phyloP scores from a whole-genome alignment of 2,888 invertebrate species.

The Phyllotreta cruciferae region DNA sequence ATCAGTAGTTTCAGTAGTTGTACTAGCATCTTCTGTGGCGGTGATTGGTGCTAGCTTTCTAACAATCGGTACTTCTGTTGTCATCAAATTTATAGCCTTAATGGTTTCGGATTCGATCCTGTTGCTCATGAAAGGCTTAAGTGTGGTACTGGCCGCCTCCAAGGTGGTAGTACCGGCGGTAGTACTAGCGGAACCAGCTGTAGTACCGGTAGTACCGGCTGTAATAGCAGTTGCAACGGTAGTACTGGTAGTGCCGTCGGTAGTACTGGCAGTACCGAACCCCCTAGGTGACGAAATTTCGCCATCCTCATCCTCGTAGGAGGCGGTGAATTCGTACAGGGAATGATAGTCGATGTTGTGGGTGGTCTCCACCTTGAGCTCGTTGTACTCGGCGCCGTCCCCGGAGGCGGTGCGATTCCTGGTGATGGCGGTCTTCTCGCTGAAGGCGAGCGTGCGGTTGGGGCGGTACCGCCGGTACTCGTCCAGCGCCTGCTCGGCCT shows the following conservation, averaged over 20 bases:
- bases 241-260: constrained; percentile 43
- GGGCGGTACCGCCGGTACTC: constrained; percentile 44
- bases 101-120: constrained; percentile 53
- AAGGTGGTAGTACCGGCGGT: too few species aligned
- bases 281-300: constrained; percentile 39
- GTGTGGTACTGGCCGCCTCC: too few species aligned
- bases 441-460: constrained; percentile 48
- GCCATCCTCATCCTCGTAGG: constrained; percentile 42
- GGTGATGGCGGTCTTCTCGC: constrained; percentile 47
- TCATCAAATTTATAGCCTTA: constrained; percentile 40
- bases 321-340: constrained; percentile 65
- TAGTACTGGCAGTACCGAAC: constrained; percentile 42
- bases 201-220: constrained; percentile 8
- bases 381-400: constrained; percentile 51
- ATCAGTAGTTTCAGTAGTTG: constrained; percentile 32
- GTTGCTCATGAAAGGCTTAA: constrained; percentile 48
- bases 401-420: constrained; percentile 48
- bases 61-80: constrained; percentile 31
- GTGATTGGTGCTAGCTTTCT: constrained; percentile 29
- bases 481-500: too few species aligned
- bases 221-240: constrained; percentile 32
- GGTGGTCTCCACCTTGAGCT: constrained; percentile 59
- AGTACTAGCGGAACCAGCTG: too few species aligned
- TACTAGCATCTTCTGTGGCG: constrained; percentile 29
- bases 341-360: constrained; percentile 62